Evolutionary conservation across 2,797 vertebrate species (phyloP).

Genomic region (Pseudocheirus occidentalis): DNA sequence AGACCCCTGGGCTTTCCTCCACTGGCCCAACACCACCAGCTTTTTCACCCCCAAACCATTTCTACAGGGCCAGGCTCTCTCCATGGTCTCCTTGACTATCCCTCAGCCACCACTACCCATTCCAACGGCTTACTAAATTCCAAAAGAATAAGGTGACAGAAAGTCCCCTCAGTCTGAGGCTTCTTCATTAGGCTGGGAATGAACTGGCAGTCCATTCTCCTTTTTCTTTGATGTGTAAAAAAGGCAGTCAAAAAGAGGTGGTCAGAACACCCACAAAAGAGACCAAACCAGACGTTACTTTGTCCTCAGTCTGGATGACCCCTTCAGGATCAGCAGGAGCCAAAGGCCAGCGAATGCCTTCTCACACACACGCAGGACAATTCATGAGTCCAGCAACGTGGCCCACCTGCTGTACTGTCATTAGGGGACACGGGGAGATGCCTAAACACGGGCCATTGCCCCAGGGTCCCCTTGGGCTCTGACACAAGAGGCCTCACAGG

Average conservation of each 20-base stretch:
- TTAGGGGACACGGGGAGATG: neutral
- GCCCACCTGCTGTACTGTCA: no score
- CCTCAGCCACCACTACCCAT: no score
- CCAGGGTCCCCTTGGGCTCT: neutral
- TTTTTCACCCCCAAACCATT: neutral
- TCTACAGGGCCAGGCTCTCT: neutral
- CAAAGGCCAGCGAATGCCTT: no score
- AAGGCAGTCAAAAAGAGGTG: neutral
- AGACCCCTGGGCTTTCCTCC: neutral
- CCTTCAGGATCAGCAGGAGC: neutral
- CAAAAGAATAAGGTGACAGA: neutral
- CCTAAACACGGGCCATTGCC: neutral
- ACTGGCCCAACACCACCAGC: neutral
- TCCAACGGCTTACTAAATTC: neutral
- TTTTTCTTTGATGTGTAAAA: neutral
- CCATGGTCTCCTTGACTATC: no score
- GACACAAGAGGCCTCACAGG: neutral
- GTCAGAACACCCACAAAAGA: neutral
- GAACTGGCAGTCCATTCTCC: neutral
- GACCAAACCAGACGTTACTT: neutral
- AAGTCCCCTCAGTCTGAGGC: neutral
- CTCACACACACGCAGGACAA: neutral
- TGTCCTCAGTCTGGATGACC: neutral
- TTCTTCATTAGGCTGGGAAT: neutral
- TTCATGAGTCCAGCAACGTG: neutral